Conservation (phyloP, 2,113 vertebrate genomes). For the Spizaetus ornatus region DNA sequence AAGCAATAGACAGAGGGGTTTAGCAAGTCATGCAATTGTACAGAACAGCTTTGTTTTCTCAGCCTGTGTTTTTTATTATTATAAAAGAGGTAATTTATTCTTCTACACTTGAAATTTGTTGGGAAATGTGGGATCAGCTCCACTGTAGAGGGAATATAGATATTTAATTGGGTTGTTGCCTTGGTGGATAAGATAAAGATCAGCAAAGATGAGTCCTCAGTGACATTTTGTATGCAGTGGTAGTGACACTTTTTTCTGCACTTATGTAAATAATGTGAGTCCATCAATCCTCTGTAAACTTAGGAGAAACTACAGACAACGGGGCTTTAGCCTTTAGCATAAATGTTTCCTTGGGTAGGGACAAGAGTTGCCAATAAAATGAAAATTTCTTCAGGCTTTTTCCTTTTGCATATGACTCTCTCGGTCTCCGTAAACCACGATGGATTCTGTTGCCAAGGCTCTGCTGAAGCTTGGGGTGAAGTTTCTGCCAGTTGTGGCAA, state of each 20-base stretch:
- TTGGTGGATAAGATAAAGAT: background rate
- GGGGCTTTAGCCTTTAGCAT: background rate
- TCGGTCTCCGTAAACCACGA: fast-evolving
- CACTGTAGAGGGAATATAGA: background rate
- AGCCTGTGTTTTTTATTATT: background rate
- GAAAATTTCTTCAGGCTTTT: background rate
- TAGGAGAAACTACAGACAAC: fast-evolving
- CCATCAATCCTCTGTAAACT: background rate
- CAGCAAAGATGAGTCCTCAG: too few relatives aligned
- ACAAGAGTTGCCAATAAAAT: background rate
- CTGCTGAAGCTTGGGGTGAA: background rate
- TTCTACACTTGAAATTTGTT: background rate
- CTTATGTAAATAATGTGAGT: background rate
- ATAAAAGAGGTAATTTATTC: background rate
- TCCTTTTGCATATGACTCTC: background rate
- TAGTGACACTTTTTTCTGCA: background rate
- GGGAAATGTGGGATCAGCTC: background rate
- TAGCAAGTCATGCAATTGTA: fast-evolving
- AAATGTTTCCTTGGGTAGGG: background rate
- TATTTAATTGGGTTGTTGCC: background rate
- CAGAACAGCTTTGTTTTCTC: background rate
- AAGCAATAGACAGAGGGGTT: background rate
- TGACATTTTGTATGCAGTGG: background rate
- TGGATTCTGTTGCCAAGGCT: background rate
- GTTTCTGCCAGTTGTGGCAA: fast-evolving